Conservation (phyloP, 2,113 vertebrate species). For the Lutjanus erythropterus region DNA sequence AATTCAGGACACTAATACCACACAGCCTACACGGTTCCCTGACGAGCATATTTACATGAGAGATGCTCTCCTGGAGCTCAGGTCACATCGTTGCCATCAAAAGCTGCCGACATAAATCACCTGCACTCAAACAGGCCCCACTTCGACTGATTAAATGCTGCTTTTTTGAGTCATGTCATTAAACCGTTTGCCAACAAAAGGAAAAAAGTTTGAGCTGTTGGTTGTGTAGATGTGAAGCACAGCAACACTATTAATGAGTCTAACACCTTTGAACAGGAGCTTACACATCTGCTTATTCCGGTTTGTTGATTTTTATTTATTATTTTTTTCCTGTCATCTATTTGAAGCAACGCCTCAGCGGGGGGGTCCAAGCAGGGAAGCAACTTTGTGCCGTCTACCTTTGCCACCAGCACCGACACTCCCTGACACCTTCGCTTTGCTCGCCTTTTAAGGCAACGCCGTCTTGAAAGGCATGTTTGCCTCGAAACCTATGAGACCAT, state of each 20-base stretch:
- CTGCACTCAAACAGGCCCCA: slow-evolving; percentile 28
- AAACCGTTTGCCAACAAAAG: slow-evolving; percentile 53
- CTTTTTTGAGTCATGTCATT: slow-evolving; percentile 31
- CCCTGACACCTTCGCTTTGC: slow-evolving; percentile 35
- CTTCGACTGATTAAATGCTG: slow-evolving; percentile 55
- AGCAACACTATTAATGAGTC: slow-evolving; percentile 73
- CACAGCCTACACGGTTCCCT: slow-evolving; percentile 22
- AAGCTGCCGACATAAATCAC: slow-evolving; percentile 53
- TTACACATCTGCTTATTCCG: slow-evolving; percentile 72
- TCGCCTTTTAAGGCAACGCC: slow-evolving; percentile 40
- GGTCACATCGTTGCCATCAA: slow-evolving; percentile 57
- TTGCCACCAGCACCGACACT: slow-evolving; percentile 26
- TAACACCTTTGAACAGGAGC: slow-evolving; percentile 70
- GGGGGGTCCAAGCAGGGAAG: slow-evolving; percentile 43
- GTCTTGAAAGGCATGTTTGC: slow-evolving; percentile 54
- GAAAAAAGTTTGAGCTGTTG: slow-evolving; percentile 42
- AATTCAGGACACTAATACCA: slow-evolving; percentile 50
- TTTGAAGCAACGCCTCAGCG: slow-evolving; percentile 62
- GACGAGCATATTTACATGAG: slow-evolving; percentile 48
- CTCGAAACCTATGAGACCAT: slow-evolving; percentile 58
- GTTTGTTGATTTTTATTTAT: slow-evolving; percentile 72
- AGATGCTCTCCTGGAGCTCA: slow-evolving; percentile 37
- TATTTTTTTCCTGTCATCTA: slow-evolving; percentile 66
- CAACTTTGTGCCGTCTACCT: slow-evolving; percentile 37
- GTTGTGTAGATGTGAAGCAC: slow-evolving; percentile 50